Conservation (phyloP, 2,797 vertebrate species). For the Notoglanidium macrostoma region DNA sequence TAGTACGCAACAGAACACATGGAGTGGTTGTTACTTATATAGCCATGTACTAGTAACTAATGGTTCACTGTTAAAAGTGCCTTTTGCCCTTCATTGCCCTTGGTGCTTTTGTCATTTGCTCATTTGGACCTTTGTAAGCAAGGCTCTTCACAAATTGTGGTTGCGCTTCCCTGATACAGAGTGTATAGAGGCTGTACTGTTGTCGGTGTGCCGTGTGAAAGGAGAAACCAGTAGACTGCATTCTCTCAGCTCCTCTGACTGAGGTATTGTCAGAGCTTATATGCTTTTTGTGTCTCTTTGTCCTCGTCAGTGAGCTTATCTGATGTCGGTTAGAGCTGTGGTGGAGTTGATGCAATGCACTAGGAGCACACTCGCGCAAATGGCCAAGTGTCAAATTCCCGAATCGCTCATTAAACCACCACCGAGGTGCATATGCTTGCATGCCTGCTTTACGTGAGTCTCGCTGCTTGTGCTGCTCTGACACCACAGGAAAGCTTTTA, state of each 20-base stretch:
- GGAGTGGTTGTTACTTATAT: neutral
- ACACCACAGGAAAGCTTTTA: slow-evolving; percentile 31
- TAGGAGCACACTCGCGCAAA: slow-evolving; percentile 40
- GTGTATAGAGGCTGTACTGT: neutral
- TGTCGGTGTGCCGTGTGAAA: neutral
- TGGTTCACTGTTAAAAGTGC: no score
- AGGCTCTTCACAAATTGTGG: neutral
- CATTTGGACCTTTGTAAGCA: neutral
- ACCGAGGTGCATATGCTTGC: slow-evolving; percentile 54
- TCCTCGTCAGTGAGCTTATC: neutral
- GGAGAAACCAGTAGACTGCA: neutral
- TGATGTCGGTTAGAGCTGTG: neutral
- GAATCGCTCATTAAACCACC: slow-evolving; percentile 67
- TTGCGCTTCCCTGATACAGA: neutral
- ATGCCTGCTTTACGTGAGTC: slow-evolving; percentile 10
- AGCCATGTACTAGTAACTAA: no score
- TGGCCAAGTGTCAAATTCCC: slow-evolving; percentile 66
- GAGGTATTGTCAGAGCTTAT: slow-evolving; percentile 40
- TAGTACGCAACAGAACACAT: neutral
- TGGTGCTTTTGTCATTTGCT: neutral
- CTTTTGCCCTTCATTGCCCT: neutral
- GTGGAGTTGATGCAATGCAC: slow-evolving; percentile 11
- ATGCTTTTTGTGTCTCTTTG: neutral
- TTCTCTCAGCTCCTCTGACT: neutral
- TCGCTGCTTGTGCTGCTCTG: slow-evolving; percentile 38